Conservation (phyloP, 2,797 vertebrate genomes). For the Staurois parvus region DNA sequence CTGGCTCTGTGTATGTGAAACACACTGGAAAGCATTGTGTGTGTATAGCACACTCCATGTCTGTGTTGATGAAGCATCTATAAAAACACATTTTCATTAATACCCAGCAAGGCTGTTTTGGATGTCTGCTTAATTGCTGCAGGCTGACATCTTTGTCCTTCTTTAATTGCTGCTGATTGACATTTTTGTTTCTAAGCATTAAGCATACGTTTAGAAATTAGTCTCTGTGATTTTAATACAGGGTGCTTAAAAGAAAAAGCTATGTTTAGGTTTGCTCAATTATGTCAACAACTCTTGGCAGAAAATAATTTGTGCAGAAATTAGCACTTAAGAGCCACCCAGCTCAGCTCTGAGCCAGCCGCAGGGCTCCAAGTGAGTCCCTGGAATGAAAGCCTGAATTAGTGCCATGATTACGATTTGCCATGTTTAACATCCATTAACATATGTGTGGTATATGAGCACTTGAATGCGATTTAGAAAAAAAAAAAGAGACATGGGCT, state of each 20-base stretch:
- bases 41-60: constrained; percentile 32
- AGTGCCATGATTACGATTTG: constrained; percentile 45
- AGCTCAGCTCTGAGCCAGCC: constrained; percentile 37
- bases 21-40: constrained; percentile 24
- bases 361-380: constrained; percentile 22
- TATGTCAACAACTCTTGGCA: constrained; percentile 60
- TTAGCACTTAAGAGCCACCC: constrained; percentile 58
- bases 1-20: constrained; percentile 39
- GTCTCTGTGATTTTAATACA: constrained; percentile 55
- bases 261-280: constrained; percentile 58
- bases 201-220: constrained; percentile 55
- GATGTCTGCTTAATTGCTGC: constrained; percentile 53
- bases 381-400: constrained; percentile 51
- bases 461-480: constrained; percentile 5
- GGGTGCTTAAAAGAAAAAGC: constrained; percentile 55
- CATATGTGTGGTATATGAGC: constrained; percentile 37
- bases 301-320: constrained; percentile 59
- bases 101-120: constrained; percentile 27
- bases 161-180: constrained; percentile 60
- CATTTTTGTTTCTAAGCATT: constrained; percentile 57
- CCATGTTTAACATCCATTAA: constrained; percentile 47
- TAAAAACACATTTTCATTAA: constrained; percentile 58
- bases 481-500: constrained; percentile 17
- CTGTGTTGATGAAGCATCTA: constrained; percentile 45
- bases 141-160: constrained; percentile 55